phyloP scores from a whole-genome alignment of 2,113 vertebrate species.

The Spheniscus mendiculus region DNA sequence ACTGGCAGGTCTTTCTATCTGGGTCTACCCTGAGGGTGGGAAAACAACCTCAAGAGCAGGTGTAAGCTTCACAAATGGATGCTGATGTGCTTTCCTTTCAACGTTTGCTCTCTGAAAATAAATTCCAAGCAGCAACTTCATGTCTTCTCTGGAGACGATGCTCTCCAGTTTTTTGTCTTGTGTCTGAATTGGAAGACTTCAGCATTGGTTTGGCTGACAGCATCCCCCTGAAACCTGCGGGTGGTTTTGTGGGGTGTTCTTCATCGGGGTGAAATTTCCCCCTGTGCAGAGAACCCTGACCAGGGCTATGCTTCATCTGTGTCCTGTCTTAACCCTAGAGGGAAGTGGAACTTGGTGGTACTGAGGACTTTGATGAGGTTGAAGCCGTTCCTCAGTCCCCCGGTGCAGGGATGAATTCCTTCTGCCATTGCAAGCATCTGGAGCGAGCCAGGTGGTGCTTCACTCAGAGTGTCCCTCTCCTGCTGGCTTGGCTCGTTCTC shows the following conservation, averaged over 20 bases:
- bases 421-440: neutral
- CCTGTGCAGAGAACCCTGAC: slow-evolving; percentile 32
- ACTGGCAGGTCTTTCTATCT: neutral
- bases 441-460: neutral
- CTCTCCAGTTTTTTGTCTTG: neutral
- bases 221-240: neutral
- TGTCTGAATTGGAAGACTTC: neutral
- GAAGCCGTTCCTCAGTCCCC: neutral
- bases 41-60: neutral
- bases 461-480: neutral
- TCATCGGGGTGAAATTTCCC: slow-evolving; percentile 5
- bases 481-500: rapidly evolving
- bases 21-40: neutral
- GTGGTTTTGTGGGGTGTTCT: neutral
- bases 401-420: neutral
- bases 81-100: neutral
- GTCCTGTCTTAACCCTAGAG: neutral
- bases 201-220: neutral
- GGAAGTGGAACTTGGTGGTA: slow-evolving; percentile 17
- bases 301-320: neutral
- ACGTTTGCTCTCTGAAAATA: neutral
- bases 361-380: neutral
- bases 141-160: neutral
- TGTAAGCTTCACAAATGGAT: neutral
- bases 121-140: neutral